Base-by-base conservation (phyloP, 1,140 invertebrate genomes). In the Drosophila triauraria region DNA sequence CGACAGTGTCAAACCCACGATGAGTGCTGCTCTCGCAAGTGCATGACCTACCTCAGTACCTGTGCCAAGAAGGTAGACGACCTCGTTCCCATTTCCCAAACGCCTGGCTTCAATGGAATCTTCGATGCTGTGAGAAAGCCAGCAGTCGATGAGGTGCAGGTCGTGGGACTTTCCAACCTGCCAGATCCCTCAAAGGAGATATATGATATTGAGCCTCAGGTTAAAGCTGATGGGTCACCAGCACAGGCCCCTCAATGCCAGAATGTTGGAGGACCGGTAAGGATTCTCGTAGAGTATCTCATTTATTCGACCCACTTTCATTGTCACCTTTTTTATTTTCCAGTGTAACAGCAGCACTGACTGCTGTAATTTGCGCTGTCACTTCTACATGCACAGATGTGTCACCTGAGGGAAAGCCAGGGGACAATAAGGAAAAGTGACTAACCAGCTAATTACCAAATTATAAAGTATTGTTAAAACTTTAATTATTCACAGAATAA, bases 11-110 rank as follows among this genome's bases (percentile, higher is more conserved):
- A 92, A 61, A 69, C 51, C 20, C 84, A 92, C 51, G 47, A 8
- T 23, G 90, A 92, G 10, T 92, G 91, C 54, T 92, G 91, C 30
- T 91, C 91, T 0, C 48, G 77, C 20, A 92, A 75, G n/a, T 92
- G 91, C 51, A 58, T 91, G 64, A 92, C 81, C 7, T 92, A 91
- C 35, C 3, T 77, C 75, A 75, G 75, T 59, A 20, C 63, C 20
- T 76, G 91, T 54, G 62, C 82, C 17, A 43, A 15, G 17, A 53
- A 17, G n/a, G 27, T 46, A 15, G 56, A 43, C 5, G 43, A 62
- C 9, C 32, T 9, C 30, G 8, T 15, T 62, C 23, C 47, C 20
- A 12, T 38, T 32, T 4, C 10, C 30, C 35, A n/a, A 13, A 30
- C 60, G 0, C 53, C 35, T 3, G 35, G 53, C 20, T 56, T 56